These are phyloP conservation scores for Paramacrobiotus metropolitanus DNA, from an alignment of 1,140 invertebrate genomes.

Conservation along the genomic window DNA sequence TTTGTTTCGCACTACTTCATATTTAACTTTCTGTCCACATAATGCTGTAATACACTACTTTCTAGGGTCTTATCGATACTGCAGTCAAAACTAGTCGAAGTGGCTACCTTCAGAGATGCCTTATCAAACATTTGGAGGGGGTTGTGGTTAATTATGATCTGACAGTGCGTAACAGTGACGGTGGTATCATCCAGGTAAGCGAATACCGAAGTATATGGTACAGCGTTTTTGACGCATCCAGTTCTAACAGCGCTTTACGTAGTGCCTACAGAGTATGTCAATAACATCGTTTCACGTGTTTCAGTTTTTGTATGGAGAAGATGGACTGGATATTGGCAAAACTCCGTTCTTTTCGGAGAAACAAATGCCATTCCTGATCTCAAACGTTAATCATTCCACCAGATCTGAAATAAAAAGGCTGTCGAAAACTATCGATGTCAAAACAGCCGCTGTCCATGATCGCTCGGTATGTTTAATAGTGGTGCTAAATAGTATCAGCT, in stretches of 20 bases:
- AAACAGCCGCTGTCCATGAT: too few relatives aligned
- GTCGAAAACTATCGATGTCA: too few relatives aligned
- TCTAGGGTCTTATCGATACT: slow-evolving; percentile 39
- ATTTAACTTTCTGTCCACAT: too few relatives aligned
- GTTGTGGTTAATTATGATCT: slow-evolving; percentile 67
- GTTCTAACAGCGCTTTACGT: too few relatives aligned
- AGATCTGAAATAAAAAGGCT: too few relatives aligned
- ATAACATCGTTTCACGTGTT: too few relatives aligned
- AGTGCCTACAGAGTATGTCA: too few relatives aligned
- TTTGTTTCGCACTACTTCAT: too few relatives aligned
- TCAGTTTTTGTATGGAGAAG: slow-evolving; percentile 83
- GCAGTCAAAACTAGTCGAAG: slow-evolving; percentile 73
- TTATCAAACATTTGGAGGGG: slow-evolving; percentile 94
- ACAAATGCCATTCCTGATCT: slow-evolving; percentile 51
- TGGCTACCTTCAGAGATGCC: slow-evolving; percentile 88
- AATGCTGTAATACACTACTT: background rate
- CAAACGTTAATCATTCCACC: slow-evolving; percentile 45
- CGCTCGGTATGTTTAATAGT: too few relatives aligned
- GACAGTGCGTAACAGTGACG: slow-evolving; percentile 82
- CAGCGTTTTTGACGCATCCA: too few relatives aligned
- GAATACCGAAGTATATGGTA: too few relatives aligned
- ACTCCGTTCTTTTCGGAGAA: slow-evolving; percentile 55
- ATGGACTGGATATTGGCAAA: slow-evolving; percentile 74
- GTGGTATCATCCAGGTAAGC: slow-evolving; percentile 58
- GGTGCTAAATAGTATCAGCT: too few relatives aligned